Base-by-base conservation (phyloP, 2,113 vertebrate genomes). In the Myiopsitta monachus region DNA sequence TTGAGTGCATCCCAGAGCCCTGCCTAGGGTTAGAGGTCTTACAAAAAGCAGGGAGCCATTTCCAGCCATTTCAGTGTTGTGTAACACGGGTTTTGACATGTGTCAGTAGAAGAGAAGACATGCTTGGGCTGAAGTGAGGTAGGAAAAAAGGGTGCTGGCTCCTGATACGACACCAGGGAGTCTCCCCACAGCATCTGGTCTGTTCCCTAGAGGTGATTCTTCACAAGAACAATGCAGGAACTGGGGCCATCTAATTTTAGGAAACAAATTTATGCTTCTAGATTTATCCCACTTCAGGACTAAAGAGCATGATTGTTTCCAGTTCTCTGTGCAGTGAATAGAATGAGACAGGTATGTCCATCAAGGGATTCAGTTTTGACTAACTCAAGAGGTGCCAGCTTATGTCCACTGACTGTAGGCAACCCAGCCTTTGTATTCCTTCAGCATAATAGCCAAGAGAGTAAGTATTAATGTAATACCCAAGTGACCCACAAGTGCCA, bases 41-140 rank as follows among this genome's bases (percentile, higher is more conserved):
- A 47, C 64, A 90, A 93, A 93, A 84, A 89, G 43, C 77, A 87
- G 39, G 61, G 61, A 89, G 43, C 59, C 2, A 0, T 84, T 95
- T 92, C 55, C 74, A 95, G 66, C 39, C 41, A 11, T 92, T 92
- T 89, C 70, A 64, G 33, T 92, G 44, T 89, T 95, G 84, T 68
- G 44, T 94, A 95, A 96, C 72, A 47, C 22, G 0, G 0, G 10
- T 55, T 91, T 83, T 95, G 74, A 95, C 62, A 70, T 55, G 33
- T 44, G 51, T 82, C 88, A 92, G 73, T 80, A 49, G 69, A 81
- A 88, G 9, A 92, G 68, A 94, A 91, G 94, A 87, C 44, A 55
- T 3, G 1, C 33, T 36, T 2, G 10, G 46, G 44, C 55, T 94
- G 76, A 76, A 78, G 64, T 26, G 59, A 78, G 39, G 57, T 44